Conservation (phyloP, 2,888 invertebrate species). For the Perdita meconis region DNA sequence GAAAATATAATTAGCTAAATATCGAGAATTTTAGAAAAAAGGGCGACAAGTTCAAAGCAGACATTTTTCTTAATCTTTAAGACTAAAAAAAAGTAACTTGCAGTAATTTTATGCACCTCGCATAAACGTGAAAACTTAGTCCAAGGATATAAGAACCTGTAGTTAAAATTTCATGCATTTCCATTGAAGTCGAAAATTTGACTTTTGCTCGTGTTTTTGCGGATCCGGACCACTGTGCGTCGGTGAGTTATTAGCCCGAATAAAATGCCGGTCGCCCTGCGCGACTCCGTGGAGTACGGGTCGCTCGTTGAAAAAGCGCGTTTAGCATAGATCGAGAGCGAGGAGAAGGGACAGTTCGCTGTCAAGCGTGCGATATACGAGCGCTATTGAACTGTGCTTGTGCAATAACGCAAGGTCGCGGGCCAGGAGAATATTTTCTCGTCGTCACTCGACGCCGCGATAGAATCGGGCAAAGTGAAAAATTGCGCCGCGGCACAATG, state of each 20-base stretch:
- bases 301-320: constrained; percentile 23
- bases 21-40: too few species aligned
- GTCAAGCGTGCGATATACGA: constrained; percentile 55
- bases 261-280: constrained; percentile 25
- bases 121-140: too few species aligned
- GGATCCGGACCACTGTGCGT: too few species aligned
- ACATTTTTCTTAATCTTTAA: too few species aligned
- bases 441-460: constrained; percentile 47
- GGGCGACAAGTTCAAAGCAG: too few species aligned
- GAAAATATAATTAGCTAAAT: too few species aligned
- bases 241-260: constrained; percentile 47
- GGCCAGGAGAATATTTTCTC: constrained; percentile 53
- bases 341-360: constrained; percentile 3
- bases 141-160: too few species aligned
- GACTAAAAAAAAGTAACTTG: too few species aligned
- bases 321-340: constrained; percentile 23
- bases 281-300: background rate
- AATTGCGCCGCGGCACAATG: constrained; percentile 27
- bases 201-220: too few species aligned
- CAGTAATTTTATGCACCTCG: too few species aligned
- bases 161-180: too few species aligned
- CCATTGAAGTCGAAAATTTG: too few species aligned
- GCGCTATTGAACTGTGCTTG: constrained; percentile 54
- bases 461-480: constrained; percentile 52
- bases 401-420: constrained; percentile 57